A percentile compares a stretch with the other conserved stretches of the same genome.
These are phyloP conservation scores for Corynorhinus townsendii DNA, from an alignment of 2,113 vertebrate genomes.

Conservation along the genomic window DNA sequence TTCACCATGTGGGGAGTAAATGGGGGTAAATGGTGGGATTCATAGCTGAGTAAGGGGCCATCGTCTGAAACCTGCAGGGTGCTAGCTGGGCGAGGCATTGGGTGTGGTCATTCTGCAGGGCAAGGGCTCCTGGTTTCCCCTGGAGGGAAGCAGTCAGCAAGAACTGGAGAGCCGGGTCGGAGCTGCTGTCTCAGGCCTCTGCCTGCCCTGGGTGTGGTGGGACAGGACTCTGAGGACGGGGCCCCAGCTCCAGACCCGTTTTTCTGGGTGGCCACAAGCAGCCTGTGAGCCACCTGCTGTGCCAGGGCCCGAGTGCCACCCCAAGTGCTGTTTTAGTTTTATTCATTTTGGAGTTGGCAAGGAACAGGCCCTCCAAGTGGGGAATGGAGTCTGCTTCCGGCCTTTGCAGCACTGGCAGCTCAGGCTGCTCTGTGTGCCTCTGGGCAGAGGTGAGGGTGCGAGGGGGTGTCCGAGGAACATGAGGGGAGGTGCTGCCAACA, in stretches of 20 bases:
- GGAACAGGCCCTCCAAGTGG: background rate
- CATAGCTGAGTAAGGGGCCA: background rate
- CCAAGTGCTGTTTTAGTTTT: constrained; percentile 25
- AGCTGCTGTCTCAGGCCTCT: background rate
- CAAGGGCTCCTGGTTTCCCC: background rate
- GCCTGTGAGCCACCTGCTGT: background rate
- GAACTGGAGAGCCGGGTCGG: background rate
- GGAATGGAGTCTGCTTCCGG: background rate
- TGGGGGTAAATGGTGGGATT: background rate
- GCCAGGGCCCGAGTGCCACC: background rate
- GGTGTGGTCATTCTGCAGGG: background rate
- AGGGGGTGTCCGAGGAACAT: background rate
- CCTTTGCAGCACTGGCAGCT: background rate
- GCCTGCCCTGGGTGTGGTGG: background rate
- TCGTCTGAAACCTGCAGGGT: background rate
- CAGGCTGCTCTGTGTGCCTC: background rate
- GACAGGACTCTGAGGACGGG: background rate
- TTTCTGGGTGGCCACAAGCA: constrained; percentile 7
- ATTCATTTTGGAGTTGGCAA: constrained; percentile 9
- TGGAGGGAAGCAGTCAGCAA: background rate
- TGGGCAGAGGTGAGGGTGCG: background rate
- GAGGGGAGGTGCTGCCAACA: background rate
- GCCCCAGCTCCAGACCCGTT: background rate
- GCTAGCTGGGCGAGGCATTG: background rate
- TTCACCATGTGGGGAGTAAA: background rate